A percentile compares a stretch with the other conserved stretches of the same genome.
phyloP scores from a whole-genome alignment of 2,888 invertebrate species.

The Cheilosia grossa region DNA sequence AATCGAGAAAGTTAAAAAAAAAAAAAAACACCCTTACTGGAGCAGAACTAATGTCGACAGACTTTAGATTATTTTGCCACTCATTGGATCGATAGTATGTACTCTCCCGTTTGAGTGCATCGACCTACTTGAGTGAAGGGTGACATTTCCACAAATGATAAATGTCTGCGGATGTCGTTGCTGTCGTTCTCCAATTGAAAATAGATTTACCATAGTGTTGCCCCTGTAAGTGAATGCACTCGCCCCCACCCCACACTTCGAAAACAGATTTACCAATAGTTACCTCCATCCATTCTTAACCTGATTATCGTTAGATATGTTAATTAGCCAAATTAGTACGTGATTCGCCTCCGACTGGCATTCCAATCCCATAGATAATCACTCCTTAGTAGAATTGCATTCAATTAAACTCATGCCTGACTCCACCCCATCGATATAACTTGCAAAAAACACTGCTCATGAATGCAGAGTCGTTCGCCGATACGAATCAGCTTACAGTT shows the following conservation, averaged over 20 bases:
- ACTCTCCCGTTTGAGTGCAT: too few species aligned
- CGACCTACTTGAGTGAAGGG: neutral
- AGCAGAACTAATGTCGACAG: too few species aligned
- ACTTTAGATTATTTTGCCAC: too few species aligned
- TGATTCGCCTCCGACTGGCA: constrained; percentile 17
- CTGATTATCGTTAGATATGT: neutral
- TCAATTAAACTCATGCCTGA: constrained; percentile 9
- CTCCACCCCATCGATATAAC: neutral
- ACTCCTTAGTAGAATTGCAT: neutral
- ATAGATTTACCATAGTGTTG: too few species aligned
- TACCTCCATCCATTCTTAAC: neutral
- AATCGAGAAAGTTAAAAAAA: too few species aligned
- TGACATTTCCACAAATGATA: neutral
- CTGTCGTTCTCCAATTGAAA: too few species aligned
- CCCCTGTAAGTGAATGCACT: too few species aligned
- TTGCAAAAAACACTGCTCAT: constrained; percentile 32
- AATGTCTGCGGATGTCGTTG: neutral
- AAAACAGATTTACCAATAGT: too few species aligned
- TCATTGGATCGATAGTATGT: too few species aligned
- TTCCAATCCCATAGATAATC: constrained; percentile 10
- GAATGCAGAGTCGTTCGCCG: neutral
- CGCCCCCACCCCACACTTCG: too few species aligned
- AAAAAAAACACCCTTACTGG: too few species aligned
- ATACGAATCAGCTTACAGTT: neutral
- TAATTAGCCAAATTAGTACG: constrained; percentile 21